Percentiles rank a stretch among this genome's conserved stretches.
Evolutionary conservation across 2,888 invertebrate genomes (phyloP).

Genomic region (Eupithecia inturbata): DNA sequence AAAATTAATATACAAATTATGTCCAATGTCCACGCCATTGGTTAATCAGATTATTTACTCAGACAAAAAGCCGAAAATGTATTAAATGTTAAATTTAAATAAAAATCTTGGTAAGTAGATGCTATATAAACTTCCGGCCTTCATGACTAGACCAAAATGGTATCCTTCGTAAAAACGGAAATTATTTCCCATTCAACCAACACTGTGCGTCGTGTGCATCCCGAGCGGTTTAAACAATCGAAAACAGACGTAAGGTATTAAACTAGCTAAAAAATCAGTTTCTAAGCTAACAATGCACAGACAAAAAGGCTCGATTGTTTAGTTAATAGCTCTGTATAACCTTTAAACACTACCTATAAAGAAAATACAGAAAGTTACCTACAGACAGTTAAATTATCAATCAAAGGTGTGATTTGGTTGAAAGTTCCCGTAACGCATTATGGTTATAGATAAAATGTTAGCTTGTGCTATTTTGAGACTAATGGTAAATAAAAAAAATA

Average conservation of each 20-base stretch:
- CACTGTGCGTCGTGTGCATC: background rate
- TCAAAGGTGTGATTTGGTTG: constrained; percentile 3
- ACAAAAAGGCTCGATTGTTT: constrained; percentile 40
- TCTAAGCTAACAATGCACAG: constrained; percentile 36
- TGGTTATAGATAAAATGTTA: background rate
- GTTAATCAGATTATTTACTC: background rate
- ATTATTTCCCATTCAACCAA: background rate
- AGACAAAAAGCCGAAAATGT: background rate
- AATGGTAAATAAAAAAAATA: background rate
- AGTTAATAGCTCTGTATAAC: background rate
- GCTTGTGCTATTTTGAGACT: background rate
- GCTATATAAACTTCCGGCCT: background rate
- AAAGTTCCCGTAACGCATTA: background rate
- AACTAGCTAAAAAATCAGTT: constrained; percentile 23
- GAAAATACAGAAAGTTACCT: constrained; percentile 21
- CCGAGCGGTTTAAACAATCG: constrained; percentile 7
- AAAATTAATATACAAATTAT: background rate
- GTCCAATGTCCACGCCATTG: background rate
- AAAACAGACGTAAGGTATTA: background rate
- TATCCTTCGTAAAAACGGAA: background rate
- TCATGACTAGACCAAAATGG: background rate
- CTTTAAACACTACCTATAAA: background rate
- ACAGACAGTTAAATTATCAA: background rate
- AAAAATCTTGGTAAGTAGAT: too few species aligned
- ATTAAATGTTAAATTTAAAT: too few species aligned